These are phyloP conservation scores for Monopis laevigella DNA, from an alignment of 2,888 invertebrate species.

Conservation along the genomic window DNA sequence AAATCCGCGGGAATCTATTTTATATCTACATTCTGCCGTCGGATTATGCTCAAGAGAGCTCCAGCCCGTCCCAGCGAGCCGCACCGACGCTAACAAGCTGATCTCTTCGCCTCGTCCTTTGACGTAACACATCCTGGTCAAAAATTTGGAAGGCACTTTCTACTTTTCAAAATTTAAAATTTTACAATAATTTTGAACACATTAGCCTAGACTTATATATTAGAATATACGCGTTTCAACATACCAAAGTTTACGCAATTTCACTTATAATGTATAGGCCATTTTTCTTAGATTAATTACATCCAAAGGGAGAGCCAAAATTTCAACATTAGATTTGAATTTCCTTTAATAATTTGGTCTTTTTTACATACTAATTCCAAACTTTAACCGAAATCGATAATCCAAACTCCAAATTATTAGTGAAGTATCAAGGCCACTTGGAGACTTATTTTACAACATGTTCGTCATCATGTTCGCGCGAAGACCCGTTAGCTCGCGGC, in stretches of 20 bases:
- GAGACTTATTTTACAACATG: constrained; percentile 58
- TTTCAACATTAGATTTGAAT: constrained; percentile 59
- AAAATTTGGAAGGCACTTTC: constrained; percentile 84
- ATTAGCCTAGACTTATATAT: constrained; percentile 74
- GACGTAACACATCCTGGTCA: constrained; percentile 70
- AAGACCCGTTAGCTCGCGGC: constrained; percentile 35
- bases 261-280: constrained; percentile 61
- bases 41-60: background rate
- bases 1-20: background rate
- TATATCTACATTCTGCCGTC: constrained; percentile 1
- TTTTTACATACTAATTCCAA: constrained; percentile 61
- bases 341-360: constrained; percentile 59
- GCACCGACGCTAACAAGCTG: constrained; percentile 27
- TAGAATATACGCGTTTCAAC: constrained; percentile 68
- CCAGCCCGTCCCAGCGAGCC: constrained; percentile 21
- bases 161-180: constrained; percentile 71
- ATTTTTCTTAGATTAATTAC: constrained; percentile 50
- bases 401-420: constrained; percentile 57
- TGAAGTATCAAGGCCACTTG: constrained; percentile 67
- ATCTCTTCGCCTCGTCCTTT: constrained; percentile 64
- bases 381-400: constrained; percentile 58
- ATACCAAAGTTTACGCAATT: constrained; percentile 65
- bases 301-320: constrained; percentile 66
- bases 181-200: constrained; percentile 76
- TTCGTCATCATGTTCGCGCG: constrained; percentile 41